Base-by-base conservation (phyloP, 2,797 vertebrate genomes). In the Hyperoplus immaculatus region DNA sequence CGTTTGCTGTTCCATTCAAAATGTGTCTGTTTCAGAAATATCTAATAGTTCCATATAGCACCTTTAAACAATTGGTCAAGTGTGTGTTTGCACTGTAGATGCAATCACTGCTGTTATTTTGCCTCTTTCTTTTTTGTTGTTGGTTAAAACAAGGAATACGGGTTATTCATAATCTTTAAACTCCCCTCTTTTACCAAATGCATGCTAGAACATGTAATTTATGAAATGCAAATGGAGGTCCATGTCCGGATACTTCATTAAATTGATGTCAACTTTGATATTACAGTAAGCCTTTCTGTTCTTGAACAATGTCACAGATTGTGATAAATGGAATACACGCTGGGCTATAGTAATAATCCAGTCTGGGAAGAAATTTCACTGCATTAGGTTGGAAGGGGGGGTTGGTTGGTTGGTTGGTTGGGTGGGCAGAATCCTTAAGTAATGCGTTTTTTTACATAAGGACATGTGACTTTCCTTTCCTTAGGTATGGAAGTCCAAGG, bases 241-340 rank as follows among this genome's bases (percentile, higher is more conserved):
- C 73, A 67, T 67, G 74, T 85, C 79, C 80, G 84, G 86, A 87
- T 80, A 86, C 75, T 85, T 89, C 85, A 90, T 90, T 90, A 83
- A 88, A 90, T 87, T 78, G 72, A 73, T 88, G 87, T 84, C 84
- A 90, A 83, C 81, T 82, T 76, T 86, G 78, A 78, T 82, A 80
- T 80, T 77, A 87, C 79, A 75, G 77, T 88, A 72, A 81, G 86
- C 71, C 72, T 80, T 50, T 87, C 63, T 86, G 73, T 69, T 86
- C 73, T 83, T 87, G 80, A 83, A 77, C 75, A 83, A 76, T 87
- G 82, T 89, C 85, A 85, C 77, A 83, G 75, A 81, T 78, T 16
- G 21, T 86, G 81, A 87, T 87, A 83, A 85, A 91, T 84, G 80
- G 77, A 87, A 83, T 54, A 74, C 79, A 78, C 69, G 66, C 75